Base-by-base conservation (phyloP, 1,140 invertebrate species). In the Heliconius hermathena region DNA sequence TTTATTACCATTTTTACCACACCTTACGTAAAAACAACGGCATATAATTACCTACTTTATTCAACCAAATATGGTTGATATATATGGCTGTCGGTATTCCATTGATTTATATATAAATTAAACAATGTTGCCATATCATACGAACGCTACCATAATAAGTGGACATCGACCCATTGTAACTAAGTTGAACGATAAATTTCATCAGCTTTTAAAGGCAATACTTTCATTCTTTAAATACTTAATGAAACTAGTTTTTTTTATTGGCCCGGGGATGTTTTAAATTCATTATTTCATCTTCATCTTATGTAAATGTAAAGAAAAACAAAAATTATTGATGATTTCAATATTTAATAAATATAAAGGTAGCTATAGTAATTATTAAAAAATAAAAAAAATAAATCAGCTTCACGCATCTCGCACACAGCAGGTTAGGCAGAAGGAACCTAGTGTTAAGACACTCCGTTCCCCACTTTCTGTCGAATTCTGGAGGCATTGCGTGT, bases 61-160 rank as follows among this genome's bases (percentile, higher is more conserved):
- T 73, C 41, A 20, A 66, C 88, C 87, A n/a, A 88, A 88, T 82
- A 85, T 83, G 86, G 88, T n/a, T n/a, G n/a, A n/a, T 71, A 78
- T 74, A 74, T 77, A 74, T 9, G 73, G 78, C 80, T 86, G 87
- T 88, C 84, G 89, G 85, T 77, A 88, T 90, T 80, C 77, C 86
- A 82, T 81, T 90, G 87, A 91, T 89, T 86, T 86, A 84, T 83
- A 75, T 84, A 90, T 90, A 89, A 90, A 90, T 91, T 85, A 71
- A 71, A 72, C 71, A 82, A 73, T 78, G 81, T 81, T 74, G 77
- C 83, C 83, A 85, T 84, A 72, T 80, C 78, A 81, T 83, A 77
- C 41, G 70, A 71, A 72, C 80, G 76, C 60, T 80, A 76, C 87
- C 83, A 79, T 80, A 84, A 76, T 76, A 80, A 86, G 84, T 84